phyloP scores from a whole-genome alignment of 2,888 invertebrate genomes.

The Camponotus fellah region DNA sequence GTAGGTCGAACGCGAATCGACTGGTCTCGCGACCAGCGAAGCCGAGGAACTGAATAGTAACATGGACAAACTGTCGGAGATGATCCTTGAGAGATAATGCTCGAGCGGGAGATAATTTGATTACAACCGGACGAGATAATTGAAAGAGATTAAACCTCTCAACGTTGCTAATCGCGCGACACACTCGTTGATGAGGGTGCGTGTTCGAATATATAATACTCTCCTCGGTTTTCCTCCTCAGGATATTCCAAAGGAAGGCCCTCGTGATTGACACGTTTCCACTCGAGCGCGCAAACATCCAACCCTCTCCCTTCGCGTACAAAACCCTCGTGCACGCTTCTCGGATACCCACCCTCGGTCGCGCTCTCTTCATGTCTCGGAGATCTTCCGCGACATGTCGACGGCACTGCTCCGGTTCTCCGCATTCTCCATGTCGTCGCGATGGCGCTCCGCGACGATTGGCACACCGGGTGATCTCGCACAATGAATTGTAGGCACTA shows the following conservation, averaged over 20 bases:
- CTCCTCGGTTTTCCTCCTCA: neutral
- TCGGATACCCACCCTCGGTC: conserved; percentile 78
- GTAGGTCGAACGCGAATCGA: conserved; percentile 36
- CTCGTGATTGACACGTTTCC: conserved; percentile 51
- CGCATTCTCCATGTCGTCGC: conserved; percentile 72
- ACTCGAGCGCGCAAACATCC: conserved; percentile 5
- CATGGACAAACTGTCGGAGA: neutral
- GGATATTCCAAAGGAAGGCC: neutral
- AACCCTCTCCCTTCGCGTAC: neutral
- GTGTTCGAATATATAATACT: neutral
- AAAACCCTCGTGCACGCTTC: conserved; percentile 36
- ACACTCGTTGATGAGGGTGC: neutral
- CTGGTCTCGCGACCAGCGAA: neutral
- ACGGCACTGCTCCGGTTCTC: conserved; percentile 70
- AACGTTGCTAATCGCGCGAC: neutral
- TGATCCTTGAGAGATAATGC: neutral
- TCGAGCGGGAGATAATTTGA: neutral
- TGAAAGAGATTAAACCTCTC: neutral
- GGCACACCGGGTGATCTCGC: conserved; percentile 36
- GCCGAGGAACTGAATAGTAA: neutral
- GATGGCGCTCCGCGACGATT: conserved; percentile 65
- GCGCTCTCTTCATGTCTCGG: conserved; percentile 82
- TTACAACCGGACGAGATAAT: neutral
- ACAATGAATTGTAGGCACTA: conserved; percentile 69
- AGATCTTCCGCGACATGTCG: conserved; percentile 79